Base-by-base conservation (phyloP, 2,888 invertebrate genomes). In the Pseudanteris insignis region DNA sequence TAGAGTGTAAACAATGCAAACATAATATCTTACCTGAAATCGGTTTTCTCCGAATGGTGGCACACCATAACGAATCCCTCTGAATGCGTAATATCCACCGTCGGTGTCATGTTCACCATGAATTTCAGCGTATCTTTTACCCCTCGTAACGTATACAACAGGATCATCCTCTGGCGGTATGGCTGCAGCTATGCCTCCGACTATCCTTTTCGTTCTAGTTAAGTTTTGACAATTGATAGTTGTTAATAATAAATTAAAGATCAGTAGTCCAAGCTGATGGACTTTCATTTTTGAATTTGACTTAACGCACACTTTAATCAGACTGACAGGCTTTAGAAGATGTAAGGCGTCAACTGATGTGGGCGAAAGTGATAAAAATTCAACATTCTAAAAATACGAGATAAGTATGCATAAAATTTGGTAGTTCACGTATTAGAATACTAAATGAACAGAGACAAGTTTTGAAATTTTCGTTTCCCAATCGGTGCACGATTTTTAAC, bases 91-190 rank as follows among this genome's bases (percentile, higher is more conserved):
- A 72, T 88, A 86, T 64, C 85, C 85, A 2, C 83, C 83, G 1
- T 78, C 79, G 5, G 82, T 79, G 72, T 89, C 86, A 66, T 86
- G 83, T 48, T 83, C 77, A 9, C 91, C 90, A 69, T 85, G 84
- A 15, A 89, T 77, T 15, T 87, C 83, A 0, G 88, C 86, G 67
- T 86, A 84, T 30, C 83, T 84, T 28, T 86, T 86, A 48, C 85
- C 84, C 66, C 84, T 84, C 65, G 86, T 85, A 0, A 87, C 83
- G 72, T 87, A 88, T 0, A 90, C 85, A 1, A 87, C 86, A 0
- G 90, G 90, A 63, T 89, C 89, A 71, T 89, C 89, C 3, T 84
- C 84, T 33, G 89, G 87, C 0, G 91, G 89, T 1, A 85, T 79
- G 18, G 86, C 84, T 0, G 90, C 87, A 0, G 84, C 84, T 2